A percentile compares a stretch with the other conserved stretches of the same genome.
Evolutionary conservation across 2,113 vertebrate genomes (phyloP).

Genomic region (Myrmophylax atrothorax): DNA sequence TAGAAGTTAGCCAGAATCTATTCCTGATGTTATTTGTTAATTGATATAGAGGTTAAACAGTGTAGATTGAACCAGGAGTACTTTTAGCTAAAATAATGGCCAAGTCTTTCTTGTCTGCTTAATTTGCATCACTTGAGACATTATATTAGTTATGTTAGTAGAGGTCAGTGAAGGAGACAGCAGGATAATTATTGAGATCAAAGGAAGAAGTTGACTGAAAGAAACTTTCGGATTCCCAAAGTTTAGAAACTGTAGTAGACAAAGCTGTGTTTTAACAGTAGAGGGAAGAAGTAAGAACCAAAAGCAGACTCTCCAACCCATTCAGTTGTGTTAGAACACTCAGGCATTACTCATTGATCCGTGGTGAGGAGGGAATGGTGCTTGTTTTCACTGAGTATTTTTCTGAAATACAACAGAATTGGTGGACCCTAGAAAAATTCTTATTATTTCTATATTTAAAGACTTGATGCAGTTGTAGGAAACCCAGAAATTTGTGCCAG

Average conservation of each 20-base stretch:
- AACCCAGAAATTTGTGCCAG: neutral
- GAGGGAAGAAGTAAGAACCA: neutral
- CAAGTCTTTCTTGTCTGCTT: neutral
- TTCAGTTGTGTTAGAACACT: rapidly evolving
- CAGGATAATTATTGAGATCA: neutral
- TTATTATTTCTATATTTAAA: rapidly evolving
- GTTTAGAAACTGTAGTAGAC: neutral
- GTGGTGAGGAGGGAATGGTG: neutral
- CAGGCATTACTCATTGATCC: rapidly evolving
- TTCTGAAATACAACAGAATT: neutral
- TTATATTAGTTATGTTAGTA: neutral
- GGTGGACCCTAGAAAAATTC: neutral
- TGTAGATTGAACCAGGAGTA: neutral
- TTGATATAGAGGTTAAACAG: neutral
- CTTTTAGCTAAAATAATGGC: neutral
- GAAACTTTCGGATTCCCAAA: neutral
- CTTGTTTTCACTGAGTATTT: neutral
- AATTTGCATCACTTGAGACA: neutral
- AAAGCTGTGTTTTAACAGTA: neutral
- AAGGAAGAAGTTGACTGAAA: neutral
- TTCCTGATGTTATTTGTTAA: neutral
- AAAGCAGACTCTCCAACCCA: neutral
- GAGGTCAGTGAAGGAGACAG: neutral
- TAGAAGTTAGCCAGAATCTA: slow-evolving; percentile 12
- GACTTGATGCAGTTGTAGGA: neutral